These are phyloP conservation scores for Paracentrotus lividus DNA, from an alignment of 53 echinoderm and acorn worm species.

Conservation along the genomic window DNA sequence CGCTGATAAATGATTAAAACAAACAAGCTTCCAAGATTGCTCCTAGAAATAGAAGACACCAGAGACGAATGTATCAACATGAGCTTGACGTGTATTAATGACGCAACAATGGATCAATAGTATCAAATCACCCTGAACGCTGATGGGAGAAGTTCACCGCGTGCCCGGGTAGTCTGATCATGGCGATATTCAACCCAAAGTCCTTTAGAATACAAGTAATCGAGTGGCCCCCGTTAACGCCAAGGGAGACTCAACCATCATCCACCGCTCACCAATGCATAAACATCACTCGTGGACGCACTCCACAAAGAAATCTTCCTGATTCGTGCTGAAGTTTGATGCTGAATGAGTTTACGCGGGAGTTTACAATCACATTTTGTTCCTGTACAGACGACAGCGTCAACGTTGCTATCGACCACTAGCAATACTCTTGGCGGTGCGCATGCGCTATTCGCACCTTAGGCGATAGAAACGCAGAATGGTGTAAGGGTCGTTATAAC, in stretches of 20 bases:
- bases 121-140: slow-evolving; percentile 52
- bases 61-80: slow-evolving; percentile 29
- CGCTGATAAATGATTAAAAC: slow-evolving; percentile 48
- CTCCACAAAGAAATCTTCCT: slow-evolving; percentile 7
- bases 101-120: slow-evolving; percentile 57
- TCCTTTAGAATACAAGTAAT: slow-evolving; percentile 30
- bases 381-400: slow-evolving; percentile 55
- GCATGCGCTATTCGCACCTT: slow-evolving; percentile 48
- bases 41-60: background rate
- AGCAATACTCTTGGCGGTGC: slow-evolving; percentile 43
- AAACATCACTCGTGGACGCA: slow-evolving; percentile 41
- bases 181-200: slow-evolving; percentile 9
- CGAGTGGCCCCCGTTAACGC: slow-evolving; percentile 56
- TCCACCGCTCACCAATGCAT: slow-evolving; percentile 9
- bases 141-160: slow-evolving; percentile 1
- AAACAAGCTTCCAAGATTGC: slow-evolving; percentile 36
- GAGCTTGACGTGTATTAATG: slow-evolving; percentile 57
- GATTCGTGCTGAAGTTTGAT: slow-evolving; percentile 46
- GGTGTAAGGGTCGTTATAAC: background rate
- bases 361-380: slow-evolving; percentile 45
- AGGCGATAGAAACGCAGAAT: background rate
- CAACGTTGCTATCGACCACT: slow-evolving; percentile 66
- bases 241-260: background rate
- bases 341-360: slow-evolving; percentile 50
- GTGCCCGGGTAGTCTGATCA: background rate